Evolutionary conservation across 2,888 invertebrate genomes (phyloP).

Genomic region (Orthosia incerta): DNA sequence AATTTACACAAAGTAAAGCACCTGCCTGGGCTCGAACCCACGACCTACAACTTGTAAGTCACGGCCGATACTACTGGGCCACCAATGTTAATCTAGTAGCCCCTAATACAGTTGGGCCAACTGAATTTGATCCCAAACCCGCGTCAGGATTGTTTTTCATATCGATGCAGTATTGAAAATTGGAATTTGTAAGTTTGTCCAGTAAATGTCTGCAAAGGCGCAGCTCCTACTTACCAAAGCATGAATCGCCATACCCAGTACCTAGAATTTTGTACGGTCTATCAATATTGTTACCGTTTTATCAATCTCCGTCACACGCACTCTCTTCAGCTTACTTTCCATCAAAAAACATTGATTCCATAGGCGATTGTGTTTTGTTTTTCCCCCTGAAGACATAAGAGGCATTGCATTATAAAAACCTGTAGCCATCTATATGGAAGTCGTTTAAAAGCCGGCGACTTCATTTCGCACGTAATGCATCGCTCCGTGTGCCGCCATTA

Average conservation of each 20-base stretch:
- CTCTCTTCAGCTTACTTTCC: not conserved
- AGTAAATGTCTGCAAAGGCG: not conserved
- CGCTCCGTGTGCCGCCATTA: slow-evolving; percentile 49
- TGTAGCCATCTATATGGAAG: slow-evolving; percentile 16
- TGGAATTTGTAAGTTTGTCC: not conserved
- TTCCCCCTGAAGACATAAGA: not conserved
- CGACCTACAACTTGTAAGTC: too few relatives aligned
- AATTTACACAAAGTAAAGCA: too few relatives aligned
- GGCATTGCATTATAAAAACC: not conserved
- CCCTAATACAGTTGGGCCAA: not conserved
- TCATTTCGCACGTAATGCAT: slow-evolving; percentile 54
- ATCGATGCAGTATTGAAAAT: too few relatives aligned
- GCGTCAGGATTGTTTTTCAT: not conserved
- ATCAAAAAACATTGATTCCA: not conserved
- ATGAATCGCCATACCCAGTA: too few relatives aligned
- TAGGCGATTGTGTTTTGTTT: slow-evolving; percentile 5
- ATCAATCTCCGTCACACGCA: not conserved
- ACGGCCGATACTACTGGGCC: too few relatives aligned
- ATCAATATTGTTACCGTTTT: not conserved
- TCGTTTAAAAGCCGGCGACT: slow-evolving; percentile 37
- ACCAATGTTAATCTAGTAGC: too few relatives aligned
- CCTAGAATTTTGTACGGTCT: not conserved
- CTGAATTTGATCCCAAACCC: not conserved
- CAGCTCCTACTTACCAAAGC: too few relatives aligned
- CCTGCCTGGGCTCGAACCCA: too few relatives aligned